phyloP scores from a whole-genome alignment of 1,140 invertebrate genomes.

The Drosophila micromelanica region DNA sequence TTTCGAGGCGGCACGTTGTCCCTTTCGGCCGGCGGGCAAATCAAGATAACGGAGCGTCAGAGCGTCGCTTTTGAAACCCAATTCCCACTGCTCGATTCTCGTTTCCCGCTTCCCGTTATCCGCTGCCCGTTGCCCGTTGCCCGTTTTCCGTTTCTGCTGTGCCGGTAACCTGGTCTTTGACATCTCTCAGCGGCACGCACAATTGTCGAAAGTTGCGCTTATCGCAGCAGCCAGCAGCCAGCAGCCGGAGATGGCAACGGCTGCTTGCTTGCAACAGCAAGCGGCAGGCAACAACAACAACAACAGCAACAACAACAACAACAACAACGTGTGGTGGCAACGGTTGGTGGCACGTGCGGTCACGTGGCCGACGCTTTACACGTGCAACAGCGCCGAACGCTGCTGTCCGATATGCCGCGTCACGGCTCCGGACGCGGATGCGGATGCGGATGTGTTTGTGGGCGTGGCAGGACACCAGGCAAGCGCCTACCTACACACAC shows the following conservation, averaged over 20 bases:
- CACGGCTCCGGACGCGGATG: conserved; percentile 31
- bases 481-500: background rate
- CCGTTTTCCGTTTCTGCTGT: no score
- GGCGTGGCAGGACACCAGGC: conserved; percentile 47
- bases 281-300: no score
- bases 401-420: conserved; percentile 25
- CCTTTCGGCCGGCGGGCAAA: conserved; percentile 20
- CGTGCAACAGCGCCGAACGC: conserved; percentile 43
- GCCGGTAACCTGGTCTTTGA: conserved; percentile 63
- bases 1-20: no score
- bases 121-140: no score
- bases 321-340: background rate
- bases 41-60: conserved; percentile 50
- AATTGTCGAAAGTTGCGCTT: conserved; percentile 71
- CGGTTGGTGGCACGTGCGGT: conserved; percentile 57
- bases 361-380: conserved; percentile 72
- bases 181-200: conserved; percentile 58
- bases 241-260: background rate
- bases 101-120: no score
- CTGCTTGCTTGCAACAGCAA: no score
- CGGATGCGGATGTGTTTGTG: conserved; percentile 29
- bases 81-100: conserved; percentile 10
- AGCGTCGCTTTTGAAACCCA: conserved; percentile 33
- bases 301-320: no score
- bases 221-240: conserved; percentile 63